phyloP scores from a whole-genome alignment of 2,797 vertebrate species.

The Selene dorsalis region DNA sequence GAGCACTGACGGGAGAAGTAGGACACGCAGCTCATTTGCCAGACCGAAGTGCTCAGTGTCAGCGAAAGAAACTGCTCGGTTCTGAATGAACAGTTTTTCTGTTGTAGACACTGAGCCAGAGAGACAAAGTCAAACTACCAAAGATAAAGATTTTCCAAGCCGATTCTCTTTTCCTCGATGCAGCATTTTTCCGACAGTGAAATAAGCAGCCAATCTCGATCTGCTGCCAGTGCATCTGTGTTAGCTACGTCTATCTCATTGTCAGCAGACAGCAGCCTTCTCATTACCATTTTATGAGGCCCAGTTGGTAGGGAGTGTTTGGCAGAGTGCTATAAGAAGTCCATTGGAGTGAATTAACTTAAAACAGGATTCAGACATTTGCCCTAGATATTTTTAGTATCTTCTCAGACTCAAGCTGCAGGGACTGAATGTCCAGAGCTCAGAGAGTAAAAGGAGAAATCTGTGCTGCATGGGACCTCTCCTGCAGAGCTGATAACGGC shows the following conservation, averaged over 20 bases:
- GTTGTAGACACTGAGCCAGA: conserved; percentile 15
- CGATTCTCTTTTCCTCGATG: conserved; percentile 28
- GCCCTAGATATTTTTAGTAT: conserved; percentile 70
- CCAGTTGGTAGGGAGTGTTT: conserved; percentile 67
- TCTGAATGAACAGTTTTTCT: conserved; percentile 10
- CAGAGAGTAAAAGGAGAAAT: conserved; percentile 32
- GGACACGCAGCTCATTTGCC: conserved; percentile 6
- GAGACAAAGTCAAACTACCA: conserved; percentile 27
- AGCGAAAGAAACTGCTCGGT: conserved; percentile 27
- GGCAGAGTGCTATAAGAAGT: conserved; percentile 67
- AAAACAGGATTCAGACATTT: conserved; percentile 65
- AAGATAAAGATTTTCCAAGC: conserved; percentile 41
- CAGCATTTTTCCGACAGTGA: conserved; percentile 37
- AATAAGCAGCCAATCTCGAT: conserved; percentile 55
- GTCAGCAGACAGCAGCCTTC: conserved; percentile 69
- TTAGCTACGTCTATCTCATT: conserved; percentile 63
- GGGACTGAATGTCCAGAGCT: conserved; percentile 60
- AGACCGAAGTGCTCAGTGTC: conserved; percentile 15
- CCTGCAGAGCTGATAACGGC: conserved; percentile 42
- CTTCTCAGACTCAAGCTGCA: conserved; percentile 46
- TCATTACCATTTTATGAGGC: conserved; percentile 78
- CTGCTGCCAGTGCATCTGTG: conserved; percentile 56
- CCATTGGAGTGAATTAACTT: conserved; percentile 71
- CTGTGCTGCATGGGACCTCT: conserved; percentile 27
- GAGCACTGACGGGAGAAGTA: conserved; percentile 23